Evolutionary conservation across 2,797 vertebrate genomes (phyloP).

Genomic region (Spea hammondii): DNA sequence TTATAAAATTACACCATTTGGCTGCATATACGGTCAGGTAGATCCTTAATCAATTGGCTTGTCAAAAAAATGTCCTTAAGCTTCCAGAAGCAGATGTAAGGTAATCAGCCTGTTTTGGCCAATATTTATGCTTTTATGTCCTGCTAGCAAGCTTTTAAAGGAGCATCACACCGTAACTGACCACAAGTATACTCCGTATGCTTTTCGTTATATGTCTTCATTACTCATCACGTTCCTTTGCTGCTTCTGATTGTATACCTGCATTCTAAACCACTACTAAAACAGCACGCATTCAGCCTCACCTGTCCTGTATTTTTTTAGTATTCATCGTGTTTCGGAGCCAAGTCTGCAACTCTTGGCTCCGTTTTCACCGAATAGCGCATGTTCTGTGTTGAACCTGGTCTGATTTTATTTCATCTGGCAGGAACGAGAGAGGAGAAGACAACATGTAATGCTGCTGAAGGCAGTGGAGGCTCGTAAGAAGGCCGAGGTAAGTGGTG

Average conservation of each 20-base stretch:
- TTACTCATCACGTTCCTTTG: constrained; percentile 87
- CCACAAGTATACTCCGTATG: constrained; percentile 81
- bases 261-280: constrained; percentile 77
- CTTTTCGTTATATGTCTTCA: constrained; percentile 81
- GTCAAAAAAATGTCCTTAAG: background rate
- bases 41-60: constrained; percentile 57
- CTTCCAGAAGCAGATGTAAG: constrained; percentile 70
- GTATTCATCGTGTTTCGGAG: constrained; percentile 79
- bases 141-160: constrained; percentile 74
- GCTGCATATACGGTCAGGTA: constrained; percentile 49
- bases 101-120: constrained; percentile 74
- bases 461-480: constrained; percentile 93
- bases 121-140: constrained; percentile 75
- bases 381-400: constrained; percentile 55
- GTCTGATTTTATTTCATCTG: constrained; percentile 69
- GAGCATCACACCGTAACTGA: constrained; percentile 77
- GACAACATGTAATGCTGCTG: constrained; percentile 93
- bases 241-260: constrained; percentile 84
- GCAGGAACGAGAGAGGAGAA: constrained; percentile 89
- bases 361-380: constrained; percentile 61
- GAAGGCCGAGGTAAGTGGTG: constrained; percentile 82
- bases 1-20: constrained; percentile 25
- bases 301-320: constrained; percentile 73
- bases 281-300: constrained; percentile 80
- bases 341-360: constrained; percentile 70